Conservation (phyloP, 2,113 vertebrate species). For the Myiopsitta monachus region DNA sequence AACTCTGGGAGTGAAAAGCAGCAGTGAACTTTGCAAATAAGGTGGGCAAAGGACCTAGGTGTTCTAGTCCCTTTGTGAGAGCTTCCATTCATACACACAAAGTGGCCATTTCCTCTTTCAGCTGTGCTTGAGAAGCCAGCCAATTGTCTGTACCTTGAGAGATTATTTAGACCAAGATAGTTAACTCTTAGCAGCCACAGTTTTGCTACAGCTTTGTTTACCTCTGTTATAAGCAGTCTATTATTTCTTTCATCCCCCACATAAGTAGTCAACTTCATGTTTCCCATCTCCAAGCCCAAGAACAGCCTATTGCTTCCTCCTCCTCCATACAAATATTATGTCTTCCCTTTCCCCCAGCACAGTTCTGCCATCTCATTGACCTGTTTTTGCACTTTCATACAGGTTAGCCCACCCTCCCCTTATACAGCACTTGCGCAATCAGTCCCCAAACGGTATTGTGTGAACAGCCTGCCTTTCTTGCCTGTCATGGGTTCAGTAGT, state of each 20-base stretch:
- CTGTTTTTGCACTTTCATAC: neutral
- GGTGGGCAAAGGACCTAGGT: neutral
- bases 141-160: neutral
- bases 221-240: neutral
- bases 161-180: neutral
- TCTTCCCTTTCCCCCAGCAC: neutral
- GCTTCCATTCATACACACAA: neutral
- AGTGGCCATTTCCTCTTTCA: neutral
- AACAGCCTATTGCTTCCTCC: neutral
- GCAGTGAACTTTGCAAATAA: neutral
- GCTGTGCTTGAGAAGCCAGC: neutral
- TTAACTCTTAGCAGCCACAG: neutral
- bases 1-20: neutral
- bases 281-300: neutral
- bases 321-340: neutral
- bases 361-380: neutral
- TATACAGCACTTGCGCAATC: neutral
- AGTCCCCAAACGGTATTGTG: rapidly evolving
- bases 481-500: too few relatives aligned
- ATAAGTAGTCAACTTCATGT: neutral
- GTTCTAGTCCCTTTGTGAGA: neutral
- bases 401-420: neutral
- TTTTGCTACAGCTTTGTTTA: neutral
- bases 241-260: neutral
- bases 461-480: neutral